A percentile compares a stretch with the other conserved stretches of the same genome.
phyloP scores from a whole-genome alignment of 2,113 vertebrate species.

The Martes martes region DNA sequence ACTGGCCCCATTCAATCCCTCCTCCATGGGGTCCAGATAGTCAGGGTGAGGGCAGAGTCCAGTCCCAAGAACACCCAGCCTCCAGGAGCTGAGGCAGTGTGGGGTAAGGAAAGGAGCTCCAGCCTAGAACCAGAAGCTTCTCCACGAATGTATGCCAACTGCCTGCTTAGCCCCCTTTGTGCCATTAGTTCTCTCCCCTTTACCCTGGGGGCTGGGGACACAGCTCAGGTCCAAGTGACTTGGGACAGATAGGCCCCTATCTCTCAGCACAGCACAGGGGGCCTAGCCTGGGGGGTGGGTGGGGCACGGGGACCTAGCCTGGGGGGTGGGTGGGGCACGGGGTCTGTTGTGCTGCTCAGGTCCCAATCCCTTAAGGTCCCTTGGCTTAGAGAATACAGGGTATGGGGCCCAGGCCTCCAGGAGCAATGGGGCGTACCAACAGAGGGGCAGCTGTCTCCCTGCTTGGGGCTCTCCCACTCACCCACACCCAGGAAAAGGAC shows the following conservation, averaged over 20 bases:
- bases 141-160: background rate
- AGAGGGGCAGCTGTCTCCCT: no score
- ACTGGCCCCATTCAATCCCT: no score
- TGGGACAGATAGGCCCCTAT: background rate
- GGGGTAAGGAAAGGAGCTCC: no score
- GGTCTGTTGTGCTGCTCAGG: background rate
- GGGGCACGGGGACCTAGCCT: background rate
- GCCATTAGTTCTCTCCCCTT: background rate
- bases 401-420: rapidly evolving
- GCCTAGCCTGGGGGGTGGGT: background rate
- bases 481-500: background rate
- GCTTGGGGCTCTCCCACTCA: background rate
- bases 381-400: background rate
- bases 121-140: background rate
- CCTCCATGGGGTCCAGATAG: background rate
- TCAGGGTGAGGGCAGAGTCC: background rate
- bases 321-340: background rate
- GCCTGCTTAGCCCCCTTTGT: background rate
- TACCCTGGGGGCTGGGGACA: background rate
- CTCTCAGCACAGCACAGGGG: background rate
- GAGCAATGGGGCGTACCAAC: background rate
- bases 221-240: background rate
- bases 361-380: no score
- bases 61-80: background rate
- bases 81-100: background rate